Conservation (phyloP, 2,888 invertebrate genomes). For the Oasisia sp. region DNA sequence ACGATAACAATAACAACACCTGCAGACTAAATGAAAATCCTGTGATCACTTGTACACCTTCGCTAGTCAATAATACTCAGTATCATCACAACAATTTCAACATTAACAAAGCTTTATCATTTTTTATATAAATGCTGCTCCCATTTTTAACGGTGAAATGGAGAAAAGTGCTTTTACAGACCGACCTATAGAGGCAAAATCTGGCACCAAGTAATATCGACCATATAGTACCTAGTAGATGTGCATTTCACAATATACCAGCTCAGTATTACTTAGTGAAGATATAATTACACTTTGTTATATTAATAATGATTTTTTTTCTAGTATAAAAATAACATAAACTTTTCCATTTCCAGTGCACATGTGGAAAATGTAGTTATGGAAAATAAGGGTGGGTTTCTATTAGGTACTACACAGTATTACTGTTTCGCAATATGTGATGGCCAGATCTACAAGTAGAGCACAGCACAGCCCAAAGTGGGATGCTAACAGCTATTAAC, state of each 20-base stretch:
- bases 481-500: neutral
- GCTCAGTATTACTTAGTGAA: neutral
- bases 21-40: constrained; percentile 17
- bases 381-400: neutral
- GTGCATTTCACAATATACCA: neutral
- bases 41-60: neutral
- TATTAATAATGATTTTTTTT: neutral
- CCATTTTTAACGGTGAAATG: neutral
- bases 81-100: neutral
- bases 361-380: neutral
- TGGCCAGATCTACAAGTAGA: neutral
- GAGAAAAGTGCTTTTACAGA: neutral
- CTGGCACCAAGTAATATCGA: neutral
- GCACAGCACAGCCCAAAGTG: neutral
- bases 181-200: neutral
- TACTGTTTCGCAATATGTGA: neutral
- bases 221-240: neutral
- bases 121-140: neutral
- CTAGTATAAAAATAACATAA: neutral
- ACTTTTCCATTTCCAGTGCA: neutral
- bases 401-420: neutral
- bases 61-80: constrained; percentile 5
- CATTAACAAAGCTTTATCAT: constrained; percentile 8
- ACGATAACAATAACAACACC: constrained; percentile 17
- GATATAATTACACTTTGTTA: neutral